A percentile compares a stretch with the other conserved stretches of the same genome.
These are phyloP conservation scores for Sebastes ruberrimus DNA, from an alignment of 2,797 vertebrate species.

Conservation along the genomic window DNA sequence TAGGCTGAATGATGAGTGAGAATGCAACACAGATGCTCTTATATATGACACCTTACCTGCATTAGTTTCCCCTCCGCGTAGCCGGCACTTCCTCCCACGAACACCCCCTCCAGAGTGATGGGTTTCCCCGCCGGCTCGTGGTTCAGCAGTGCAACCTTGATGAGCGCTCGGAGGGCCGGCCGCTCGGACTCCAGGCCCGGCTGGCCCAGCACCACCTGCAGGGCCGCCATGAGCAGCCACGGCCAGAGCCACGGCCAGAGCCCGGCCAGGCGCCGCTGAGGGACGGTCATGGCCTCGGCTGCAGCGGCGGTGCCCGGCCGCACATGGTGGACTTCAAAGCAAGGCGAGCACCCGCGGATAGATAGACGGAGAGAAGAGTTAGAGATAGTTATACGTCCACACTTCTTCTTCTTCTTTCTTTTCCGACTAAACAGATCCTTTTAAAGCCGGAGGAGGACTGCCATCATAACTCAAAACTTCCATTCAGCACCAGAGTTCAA, in stretches of 20 bases:
- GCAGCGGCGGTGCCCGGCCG: constrained; percentile 90
- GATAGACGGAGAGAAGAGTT: neutral
- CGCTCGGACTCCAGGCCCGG: constrained; percentile 90
- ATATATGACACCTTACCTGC: constrained; percentile 85
- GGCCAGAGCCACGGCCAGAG: constrained; percentile 86
- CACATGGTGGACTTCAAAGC: constrained; percentile 90
- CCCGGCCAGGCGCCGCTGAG: constrained; percentile 91
- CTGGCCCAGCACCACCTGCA: constrained; percentile 90
- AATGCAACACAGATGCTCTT: neutral
- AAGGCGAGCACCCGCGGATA: constrained; percentile 65
- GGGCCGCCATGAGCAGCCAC: constrained; percentile 87
- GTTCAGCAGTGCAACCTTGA: constrained; percentile 91
- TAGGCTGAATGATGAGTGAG: neutral
- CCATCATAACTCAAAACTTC: constrained; percentile 52
- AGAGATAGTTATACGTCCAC: neutral
- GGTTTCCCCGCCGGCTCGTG: constrained; percentile 85
- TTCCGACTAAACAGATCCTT: constrained; percentile 26
- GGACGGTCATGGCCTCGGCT: constrained; percentile 95
- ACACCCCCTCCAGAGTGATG: constrained; percentile 91
- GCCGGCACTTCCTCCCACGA: constrained; percentile 89
- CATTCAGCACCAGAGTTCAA: constrained; percentile 57
- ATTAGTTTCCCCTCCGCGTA: constrained; percentile 93
- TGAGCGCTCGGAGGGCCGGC: constrained; percentile 88
- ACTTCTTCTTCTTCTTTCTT: constrained; percentile 3
- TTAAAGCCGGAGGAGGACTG: constrained; percentile 36